These are phyloP conservation scores for Cyphomyrmex costatus DNA, from an alignment of 1,140 invertebrate species.

Conservation along the genomic window DNA sequence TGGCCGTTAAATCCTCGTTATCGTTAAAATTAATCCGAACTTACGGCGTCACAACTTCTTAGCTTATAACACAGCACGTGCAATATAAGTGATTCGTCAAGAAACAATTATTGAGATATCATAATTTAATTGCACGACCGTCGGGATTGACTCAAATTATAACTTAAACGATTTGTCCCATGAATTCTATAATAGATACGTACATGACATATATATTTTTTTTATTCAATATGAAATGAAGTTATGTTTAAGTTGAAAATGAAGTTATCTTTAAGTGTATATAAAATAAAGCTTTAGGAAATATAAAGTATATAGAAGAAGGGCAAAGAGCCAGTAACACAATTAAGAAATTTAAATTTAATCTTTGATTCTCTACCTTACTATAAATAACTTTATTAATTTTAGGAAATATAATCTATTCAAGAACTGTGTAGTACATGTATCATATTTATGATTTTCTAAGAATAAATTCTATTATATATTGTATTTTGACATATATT, in stretches of 20 bases:
- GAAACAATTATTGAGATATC: constrained; percentile 63
- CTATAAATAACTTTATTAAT: no score
- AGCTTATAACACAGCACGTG: constrained; percentile 38
- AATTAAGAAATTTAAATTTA: no score
- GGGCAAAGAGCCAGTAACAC: no score
- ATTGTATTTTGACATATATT: no score
- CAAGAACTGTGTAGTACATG: background rate
- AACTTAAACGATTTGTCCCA: background rate
- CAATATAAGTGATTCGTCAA: constrained; percentile 63
- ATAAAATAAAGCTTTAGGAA: no score
- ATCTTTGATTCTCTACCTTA: no score
- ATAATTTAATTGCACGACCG: background rate
- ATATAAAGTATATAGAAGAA: no score
- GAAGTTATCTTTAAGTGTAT: no score
- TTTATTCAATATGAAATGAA: background rate
- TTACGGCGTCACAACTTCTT: constrained; percentile 52
- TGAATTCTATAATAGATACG: background rate
- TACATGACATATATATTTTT: background rate
- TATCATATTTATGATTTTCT: background rate
- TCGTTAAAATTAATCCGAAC: constrained; percentile 69
- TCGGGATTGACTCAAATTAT: background rate
- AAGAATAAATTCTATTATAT: background rate
- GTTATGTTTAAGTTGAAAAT: no score
- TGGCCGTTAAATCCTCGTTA: constrained; percentile 73
- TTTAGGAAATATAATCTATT: background rate